Evolutionary conservation across 35 echinoderm and acorn worm genomes (phyloP).

Genomic region (Acanthaster planci): DNA sequence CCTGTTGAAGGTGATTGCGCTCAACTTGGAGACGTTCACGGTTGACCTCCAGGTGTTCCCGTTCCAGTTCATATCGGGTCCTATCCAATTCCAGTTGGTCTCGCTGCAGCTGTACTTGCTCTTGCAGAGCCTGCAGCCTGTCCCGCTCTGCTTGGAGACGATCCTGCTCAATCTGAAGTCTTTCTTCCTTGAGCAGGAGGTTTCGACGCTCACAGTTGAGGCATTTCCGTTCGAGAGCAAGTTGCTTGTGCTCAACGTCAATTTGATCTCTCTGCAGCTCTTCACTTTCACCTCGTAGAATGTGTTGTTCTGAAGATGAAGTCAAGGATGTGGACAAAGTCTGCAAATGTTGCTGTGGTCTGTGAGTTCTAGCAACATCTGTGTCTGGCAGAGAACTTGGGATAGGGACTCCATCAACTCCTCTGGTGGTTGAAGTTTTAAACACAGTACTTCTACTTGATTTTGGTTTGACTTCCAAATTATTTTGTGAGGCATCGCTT

Average conservation of each 20-base stretch:
- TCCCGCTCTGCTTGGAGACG: neutral
- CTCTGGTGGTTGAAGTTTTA: neutral
- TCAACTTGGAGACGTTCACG: conserved; percentile 9
- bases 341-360: neutral
- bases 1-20: neutral
- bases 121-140: neutral
- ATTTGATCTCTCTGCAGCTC: neutral
- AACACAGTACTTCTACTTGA: no score
- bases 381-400: neutral
- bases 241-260: neutral
- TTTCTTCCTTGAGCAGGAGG: neutral
- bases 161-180: neutral
- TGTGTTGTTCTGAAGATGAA: neutral
- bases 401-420: neutral
- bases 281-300: neutral
- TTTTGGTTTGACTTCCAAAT: no score
- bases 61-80: neutral
- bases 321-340: neutral
- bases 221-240: neutral
- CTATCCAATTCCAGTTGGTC: neutral
- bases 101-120: neutral
- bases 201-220: neutral
- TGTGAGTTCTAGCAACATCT: neutral
- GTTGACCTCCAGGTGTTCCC: neutral
- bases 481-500: no score